Evolutionary conservation across 2,797 vertebrate genomes (phyloP).

Genomic region (Antrozous pallidus): DNA sequence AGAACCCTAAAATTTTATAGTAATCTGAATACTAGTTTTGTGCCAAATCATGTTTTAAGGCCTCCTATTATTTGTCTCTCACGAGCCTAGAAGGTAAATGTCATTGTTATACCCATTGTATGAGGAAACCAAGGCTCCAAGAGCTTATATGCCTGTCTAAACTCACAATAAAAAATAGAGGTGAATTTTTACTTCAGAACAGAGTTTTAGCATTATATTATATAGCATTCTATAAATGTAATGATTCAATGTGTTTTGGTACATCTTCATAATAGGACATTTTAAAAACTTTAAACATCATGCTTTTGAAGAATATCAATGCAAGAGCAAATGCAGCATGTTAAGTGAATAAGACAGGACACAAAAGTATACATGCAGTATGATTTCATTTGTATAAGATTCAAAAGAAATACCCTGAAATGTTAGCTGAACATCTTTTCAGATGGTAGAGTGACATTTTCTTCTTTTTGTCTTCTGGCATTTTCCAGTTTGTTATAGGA

Average conservation of each 20-base stretch:
- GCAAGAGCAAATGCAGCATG: not conserved
- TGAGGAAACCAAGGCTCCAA: not conserved
- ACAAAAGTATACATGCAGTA: not conserved
- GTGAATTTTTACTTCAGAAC: not conserved
- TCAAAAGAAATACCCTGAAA: not conserved
- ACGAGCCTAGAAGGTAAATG: not conserved
- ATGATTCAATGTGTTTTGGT: not conserved
- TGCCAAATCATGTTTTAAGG: not conserved
- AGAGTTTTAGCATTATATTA: not conserved
- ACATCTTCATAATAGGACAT: not conserved
- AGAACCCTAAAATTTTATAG: not conserved
- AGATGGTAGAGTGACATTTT: not conserved
- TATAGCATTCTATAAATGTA: not conserved
- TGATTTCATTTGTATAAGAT: not conserved
- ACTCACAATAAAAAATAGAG: not conserved
- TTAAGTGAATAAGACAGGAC: not conserved
- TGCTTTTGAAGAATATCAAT: constrained; percentile 34
- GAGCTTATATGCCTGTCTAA: not conserved
- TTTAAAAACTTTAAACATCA: not conserved
- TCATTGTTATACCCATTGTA: not conserved
- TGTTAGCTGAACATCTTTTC: not conserved
- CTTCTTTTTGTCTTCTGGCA: not conserved
- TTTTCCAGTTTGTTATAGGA: constrained; percentile 27
- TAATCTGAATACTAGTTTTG: not conserved
- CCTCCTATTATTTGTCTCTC: not conserved